Evolutionary conservation across 2,888 invertebrate genomes (phyloP), one percentile per base, ranked within the genome.

Genomic region (Eumacrocentrus americanus): DNA sequence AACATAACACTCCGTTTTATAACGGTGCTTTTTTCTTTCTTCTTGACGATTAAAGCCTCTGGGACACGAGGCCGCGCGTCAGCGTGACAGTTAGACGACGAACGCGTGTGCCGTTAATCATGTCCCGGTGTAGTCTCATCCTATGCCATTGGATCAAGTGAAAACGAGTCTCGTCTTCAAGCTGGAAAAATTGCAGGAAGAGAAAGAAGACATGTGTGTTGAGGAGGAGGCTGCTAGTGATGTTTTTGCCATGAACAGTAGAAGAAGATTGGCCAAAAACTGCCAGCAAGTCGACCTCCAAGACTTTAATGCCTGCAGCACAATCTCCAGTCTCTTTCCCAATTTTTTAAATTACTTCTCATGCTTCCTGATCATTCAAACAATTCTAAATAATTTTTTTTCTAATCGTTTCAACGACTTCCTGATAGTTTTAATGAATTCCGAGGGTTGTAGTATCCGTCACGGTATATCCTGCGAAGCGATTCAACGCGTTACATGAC

Each of bases 11-110:
- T 67, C 67, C 51, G 64, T 60, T 54, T 59, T 52, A 61, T 78
- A 79, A 78, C 78, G 79, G 78, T 68, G 72, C 73, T 77, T 76
- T 77, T 58, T 51, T 53, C 18, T 48, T 60, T 50, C 20, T 55
- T 58, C 38, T 53, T 57, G 54, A 57, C 29, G 72, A 72, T 73
- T 72, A 73, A 74, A 69, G 60, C 72, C 72, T 72, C 72, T 74
- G 71, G 75, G 72, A 74, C 72, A 70, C 67, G 70, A 60, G 70
- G 66, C 68, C 68, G 57, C 54, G 25, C 29, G 34, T 22, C 42
- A 55, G 23, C 42, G 51, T 44, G 59, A 65, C 63, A 63, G 65
- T 65, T 61, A 61, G 47, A 54, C 14, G 22, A n/a, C n/a, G 22
- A 60, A 56, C 37, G 35, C 55, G 55, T 35, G 35, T 58, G 51